A percentile compares a stretch with the other conserved stretches of the same genome.
Evolutionary conservation across 2,888 invertebrate species (phyloP).

Genomic region (Drosophila longiperda): DNA sequence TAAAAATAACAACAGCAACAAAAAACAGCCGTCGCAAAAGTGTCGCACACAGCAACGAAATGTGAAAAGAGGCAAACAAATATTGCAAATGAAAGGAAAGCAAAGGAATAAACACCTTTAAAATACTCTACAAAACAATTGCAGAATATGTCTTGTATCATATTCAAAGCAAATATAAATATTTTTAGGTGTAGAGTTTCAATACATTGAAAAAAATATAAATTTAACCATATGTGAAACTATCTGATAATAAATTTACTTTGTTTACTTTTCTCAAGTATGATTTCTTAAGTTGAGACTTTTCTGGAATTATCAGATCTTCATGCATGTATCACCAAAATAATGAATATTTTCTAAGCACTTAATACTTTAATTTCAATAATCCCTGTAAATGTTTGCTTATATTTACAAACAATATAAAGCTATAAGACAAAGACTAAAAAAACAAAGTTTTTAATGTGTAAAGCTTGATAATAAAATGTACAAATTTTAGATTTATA

Average conservation of each 20-base stretch:
- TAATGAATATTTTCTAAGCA: not conserved
- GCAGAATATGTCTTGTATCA: not conserved
- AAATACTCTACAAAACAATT: slow-evolving; percentile 21
- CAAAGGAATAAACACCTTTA: not conserved
- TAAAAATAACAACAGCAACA: slow-evolving; percentile 26
- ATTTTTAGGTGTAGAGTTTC: not conserved
- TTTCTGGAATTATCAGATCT: not conserved
- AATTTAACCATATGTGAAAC: not conserved
- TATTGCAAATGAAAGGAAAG: not conserved
- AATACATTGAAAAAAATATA: not conserved
- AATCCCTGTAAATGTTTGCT: not conserved
- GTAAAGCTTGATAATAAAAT: not conserved
- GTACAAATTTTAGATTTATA: not conserved
- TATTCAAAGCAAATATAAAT: not conserved
- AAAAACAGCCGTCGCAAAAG: slow-evolving; percentile 42
- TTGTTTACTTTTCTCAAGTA: not conserved
- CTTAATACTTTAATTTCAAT: not conserved
- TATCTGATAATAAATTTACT: not conserved
- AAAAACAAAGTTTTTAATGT: not conserved
- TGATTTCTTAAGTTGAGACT: not conserved
- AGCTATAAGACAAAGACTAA: not conserved
- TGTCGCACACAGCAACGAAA: slow-evolving; percentile 52
- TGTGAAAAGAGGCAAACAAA: slow-evolving; percentile 28
- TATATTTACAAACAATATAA: not conserved
- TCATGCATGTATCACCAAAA: not conserved